phyloP scores from a whole-genome alignment of 2,113 vertebrate genomes.

The Poeciliopsis prolifica region DNA sequence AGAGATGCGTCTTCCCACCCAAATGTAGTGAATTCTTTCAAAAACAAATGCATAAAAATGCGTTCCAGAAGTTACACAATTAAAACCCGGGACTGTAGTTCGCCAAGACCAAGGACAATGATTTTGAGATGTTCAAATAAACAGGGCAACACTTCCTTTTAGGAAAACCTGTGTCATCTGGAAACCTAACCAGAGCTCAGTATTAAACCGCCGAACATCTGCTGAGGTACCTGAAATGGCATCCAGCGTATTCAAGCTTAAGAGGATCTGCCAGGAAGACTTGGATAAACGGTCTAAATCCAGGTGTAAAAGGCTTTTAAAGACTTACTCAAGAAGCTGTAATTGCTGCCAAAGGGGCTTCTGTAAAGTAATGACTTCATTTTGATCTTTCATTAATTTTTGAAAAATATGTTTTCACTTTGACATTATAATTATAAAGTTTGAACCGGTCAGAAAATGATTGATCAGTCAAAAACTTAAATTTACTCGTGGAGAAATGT shows the following conservation, averaged over 20 bases:
- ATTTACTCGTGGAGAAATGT: not conserved
- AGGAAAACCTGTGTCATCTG: not conserved
- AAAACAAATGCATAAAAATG: not conserved
- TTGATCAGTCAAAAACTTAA: not conserved
- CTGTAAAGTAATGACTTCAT: not conserved
- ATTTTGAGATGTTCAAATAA: not conserved
- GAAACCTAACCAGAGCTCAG: not conserved
- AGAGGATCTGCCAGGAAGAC: constrained; percentile 1
- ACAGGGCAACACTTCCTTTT: too few relatives aligned
- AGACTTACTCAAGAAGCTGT: not conserved
- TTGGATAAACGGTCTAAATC: constrained; percentile 4
- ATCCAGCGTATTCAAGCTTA: not conserved
- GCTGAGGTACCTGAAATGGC: not conserved
- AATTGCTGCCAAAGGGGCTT: constrained; percentile 13
- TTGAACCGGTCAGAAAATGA: not conserved
- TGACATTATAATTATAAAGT: constrained; percentile 1
- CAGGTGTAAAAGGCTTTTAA: constrained; percentile 2
- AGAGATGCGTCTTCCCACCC: too few relatives aligned
- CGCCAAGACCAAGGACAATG: not conserved
- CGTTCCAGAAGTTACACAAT: not conserved
- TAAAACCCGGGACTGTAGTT: not conserved
- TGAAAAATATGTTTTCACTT: not conserved
- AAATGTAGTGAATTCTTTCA: not conserved
- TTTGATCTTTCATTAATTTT: constrained; percentile 1
- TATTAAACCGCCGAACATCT: not conserved